A percentile compares a stretch with the other conserved stretches of the same genome.
Evolutionary conservation across 2,113 vertebrate genomes (phyloP).

Genomic region (Hipposideros armiger): DNA sequence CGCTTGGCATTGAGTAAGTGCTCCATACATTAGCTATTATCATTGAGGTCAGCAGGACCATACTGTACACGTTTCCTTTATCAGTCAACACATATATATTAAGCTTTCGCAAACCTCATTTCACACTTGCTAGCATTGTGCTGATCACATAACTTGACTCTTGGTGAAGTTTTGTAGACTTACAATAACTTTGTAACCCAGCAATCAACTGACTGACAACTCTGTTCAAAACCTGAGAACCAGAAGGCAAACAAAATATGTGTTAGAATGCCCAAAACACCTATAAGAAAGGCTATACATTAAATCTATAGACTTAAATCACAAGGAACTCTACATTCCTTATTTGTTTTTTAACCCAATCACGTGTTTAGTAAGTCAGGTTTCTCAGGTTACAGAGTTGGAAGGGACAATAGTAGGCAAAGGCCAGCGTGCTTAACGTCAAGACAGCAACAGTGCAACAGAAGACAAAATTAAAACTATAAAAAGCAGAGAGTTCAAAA

Average conservation of each 20-base stretch:
- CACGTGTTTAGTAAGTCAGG: background rate
- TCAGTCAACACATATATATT: background rate
- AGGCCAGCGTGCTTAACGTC: background rate
- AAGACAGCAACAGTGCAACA: background rate
- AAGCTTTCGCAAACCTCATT: background rate
- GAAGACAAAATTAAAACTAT: constrained; percentile 14
- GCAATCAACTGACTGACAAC: constrained; percentile 14
- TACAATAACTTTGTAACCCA: constrained; percentile 47
- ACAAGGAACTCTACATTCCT: background rate
- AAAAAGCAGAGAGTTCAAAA: background rate
- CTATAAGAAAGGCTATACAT: constrained; percentile 5
- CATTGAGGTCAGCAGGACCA: background rate
- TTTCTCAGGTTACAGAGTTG: background rate
- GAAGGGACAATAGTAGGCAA: background rate
- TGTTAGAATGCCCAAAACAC: constrained; percentile 48
- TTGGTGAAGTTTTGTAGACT: constrained; percentile 23
- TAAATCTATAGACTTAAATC: background rate
- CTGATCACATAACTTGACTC: background rate
- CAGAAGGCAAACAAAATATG: constrained; percentile 22
- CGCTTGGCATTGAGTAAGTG: background rate
- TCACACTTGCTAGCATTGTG: background rate
- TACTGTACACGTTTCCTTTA: background rate
- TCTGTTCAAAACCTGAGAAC: constrained; percentile 31
- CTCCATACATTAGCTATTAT: background rate
- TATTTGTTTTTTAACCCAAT: background rate